A percentile compares a stretch with the other conserved stretches of the same genome.
Conservation (phyloP, 2,113 vertebrate species). For the Indicator maculatus region DNA sequence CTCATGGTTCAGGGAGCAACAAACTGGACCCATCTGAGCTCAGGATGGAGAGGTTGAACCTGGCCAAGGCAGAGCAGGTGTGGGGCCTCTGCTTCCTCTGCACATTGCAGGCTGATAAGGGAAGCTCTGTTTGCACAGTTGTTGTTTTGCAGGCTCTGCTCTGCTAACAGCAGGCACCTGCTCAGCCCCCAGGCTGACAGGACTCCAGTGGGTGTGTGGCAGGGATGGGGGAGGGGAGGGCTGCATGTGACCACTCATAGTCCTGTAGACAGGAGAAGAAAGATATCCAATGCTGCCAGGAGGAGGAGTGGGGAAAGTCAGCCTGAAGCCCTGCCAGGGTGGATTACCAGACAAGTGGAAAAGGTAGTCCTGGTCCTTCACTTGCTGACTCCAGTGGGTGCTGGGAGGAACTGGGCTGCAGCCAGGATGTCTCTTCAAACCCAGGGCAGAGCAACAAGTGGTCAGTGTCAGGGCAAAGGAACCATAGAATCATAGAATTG, state of each 20-base stretch:
- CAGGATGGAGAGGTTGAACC: neutral
- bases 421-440: neutral
- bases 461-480: neutral
- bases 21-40: neutral
- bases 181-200: neutral
- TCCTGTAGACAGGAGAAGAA: fast-evolving
- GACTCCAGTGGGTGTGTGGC: fast-evolving
- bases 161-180: no score
- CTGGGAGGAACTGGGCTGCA: neutral
- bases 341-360: neutral
- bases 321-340: neutral
- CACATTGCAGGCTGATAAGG: neutral
- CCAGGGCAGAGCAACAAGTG: neutral
- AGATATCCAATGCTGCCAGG: neutral
- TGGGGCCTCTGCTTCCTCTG: neutral
- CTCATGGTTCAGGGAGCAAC: neutral
- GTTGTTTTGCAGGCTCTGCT: neutral
- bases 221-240: no score
- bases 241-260: fast-evolving
- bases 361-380: neutral
- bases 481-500: no score
- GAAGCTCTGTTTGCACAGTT: fast-evolving
- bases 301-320: neutral
- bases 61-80: neutral
- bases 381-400: neutral